A percentile compares a stretch with the other conserved stretches of the same genome.
phyloP scores from a whole-genome alignment of 2,888 invertebrate species.

The Nemotelus pantherinus region DNA sequence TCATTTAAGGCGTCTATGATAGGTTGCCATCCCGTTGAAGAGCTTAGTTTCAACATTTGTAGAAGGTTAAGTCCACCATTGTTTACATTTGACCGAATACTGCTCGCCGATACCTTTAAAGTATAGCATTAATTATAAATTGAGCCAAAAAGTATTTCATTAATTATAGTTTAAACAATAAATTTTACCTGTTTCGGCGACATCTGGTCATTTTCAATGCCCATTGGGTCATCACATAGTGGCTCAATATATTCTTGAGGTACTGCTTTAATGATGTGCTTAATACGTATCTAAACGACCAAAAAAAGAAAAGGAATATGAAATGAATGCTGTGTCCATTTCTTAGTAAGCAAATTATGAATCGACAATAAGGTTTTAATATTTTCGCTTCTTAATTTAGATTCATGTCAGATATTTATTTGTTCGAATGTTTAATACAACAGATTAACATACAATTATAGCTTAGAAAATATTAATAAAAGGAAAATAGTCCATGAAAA shows the following conservation, averaged over 20 bases:
- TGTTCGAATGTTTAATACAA: too few relatives aligned
- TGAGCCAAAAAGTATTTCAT: neutral
- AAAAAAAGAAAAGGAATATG: too few relatives aligned
- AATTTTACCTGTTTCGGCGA: constrained; percentile 74
- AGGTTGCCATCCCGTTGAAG: constrained; percentile 73
- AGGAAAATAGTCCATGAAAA: too few relatives aligned
- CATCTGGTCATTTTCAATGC: constrained; percentile 72
- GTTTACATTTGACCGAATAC: constrained; percentile 58
- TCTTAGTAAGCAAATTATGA: too few relatives aligned
- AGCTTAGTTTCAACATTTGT: constrained; percentile 61
- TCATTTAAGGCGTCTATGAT: constrained; percentile 74
- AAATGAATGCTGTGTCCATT: too few relatives aligned
- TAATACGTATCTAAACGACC: too few relatives aligned
- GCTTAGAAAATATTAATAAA: too few relatives aligned
- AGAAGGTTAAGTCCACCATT: constrained; percentile 54
- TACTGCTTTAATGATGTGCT: too few relatives aligned
- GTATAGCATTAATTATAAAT: neutral
- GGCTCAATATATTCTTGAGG: constrained; percentile 51
- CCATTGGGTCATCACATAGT: constrained; percentile 78
- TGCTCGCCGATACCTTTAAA: constrained; percentile 57
- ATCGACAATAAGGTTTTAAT: too few relatives aligned
- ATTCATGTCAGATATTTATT: too few relatives aligned
- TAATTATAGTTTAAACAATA: constrained; percentile 55
- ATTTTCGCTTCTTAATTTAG: too few relatives aligned
- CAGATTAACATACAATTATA: too few relatives aligned